These are phyloP conservation scores for Salvelinus fontinalis DNA, from an alignment of 2,113 vertebrate genomes.

Conservation along the genomic window DNA sequence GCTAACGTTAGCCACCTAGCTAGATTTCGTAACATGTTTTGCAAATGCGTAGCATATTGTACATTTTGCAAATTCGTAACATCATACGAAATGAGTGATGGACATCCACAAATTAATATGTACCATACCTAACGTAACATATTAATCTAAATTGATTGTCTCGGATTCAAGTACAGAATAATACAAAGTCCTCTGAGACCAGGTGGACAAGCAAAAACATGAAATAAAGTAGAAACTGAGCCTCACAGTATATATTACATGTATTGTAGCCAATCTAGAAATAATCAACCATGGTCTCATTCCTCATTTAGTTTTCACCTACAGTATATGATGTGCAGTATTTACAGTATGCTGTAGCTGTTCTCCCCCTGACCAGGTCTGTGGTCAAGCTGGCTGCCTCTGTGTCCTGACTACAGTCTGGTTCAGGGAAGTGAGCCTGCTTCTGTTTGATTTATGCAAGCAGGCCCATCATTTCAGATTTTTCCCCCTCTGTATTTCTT, in stretches of 20 bases:
- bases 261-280: constrained; percentile 7
- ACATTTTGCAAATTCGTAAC: no score
- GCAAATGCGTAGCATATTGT: no score
- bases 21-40: no score
- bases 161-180: no score
- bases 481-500: constrained; percentile 31
- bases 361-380: constrained; percentile 11
- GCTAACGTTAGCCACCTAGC: no score
- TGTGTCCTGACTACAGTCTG: constrained; percentile 26
- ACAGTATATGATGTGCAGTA: constrained; percentile 24
- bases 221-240: constrained; percentile 42
- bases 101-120: no score
- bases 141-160: no score
- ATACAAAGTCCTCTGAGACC: no score
- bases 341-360: constrained; percentile 33
- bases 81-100: no score
- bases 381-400: constrained; percentile 51
- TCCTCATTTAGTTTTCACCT: constrained; percentile 37
- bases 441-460: constrained; percentile 55
- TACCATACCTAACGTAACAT: no score
- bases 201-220: constrained; percentile 34
- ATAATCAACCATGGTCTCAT: background rate
- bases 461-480: constrained; percentile 58
- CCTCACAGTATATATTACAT: constrained; percentile 36
- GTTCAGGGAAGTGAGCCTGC: constrained; percentile 15